These are phyloP conservation scores for Nothobranchius furzeri DNA, from an alignment of 2,113 vertebrate species.

Conservation along the genomic window DNA sequence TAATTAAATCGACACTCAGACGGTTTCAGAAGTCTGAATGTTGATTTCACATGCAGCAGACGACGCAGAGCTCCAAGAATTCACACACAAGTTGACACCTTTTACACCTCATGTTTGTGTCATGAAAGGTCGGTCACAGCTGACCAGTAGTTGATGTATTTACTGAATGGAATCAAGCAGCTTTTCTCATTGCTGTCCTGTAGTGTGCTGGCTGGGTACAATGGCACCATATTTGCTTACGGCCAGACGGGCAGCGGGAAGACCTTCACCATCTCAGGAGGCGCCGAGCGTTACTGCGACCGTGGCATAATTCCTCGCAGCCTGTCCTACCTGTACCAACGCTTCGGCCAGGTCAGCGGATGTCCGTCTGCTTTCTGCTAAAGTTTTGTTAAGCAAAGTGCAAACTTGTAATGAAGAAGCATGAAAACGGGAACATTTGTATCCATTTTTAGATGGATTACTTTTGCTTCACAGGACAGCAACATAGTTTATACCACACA, in stretches of 20 bases:
- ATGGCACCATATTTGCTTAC: slow-evolving; percentile 96
- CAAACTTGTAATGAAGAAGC: not conserved
- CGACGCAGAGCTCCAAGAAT: slow-evolving; percentile 1
- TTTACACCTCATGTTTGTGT: not conserved
- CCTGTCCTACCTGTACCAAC: slow-evolving; percentile 88
- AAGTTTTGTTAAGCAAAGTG: not conserved
- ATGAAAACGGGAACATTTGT: not conserved
- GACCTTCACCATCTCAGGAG: slow-evolving; percentile 96
- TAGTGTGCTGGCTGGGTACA: slow-evolving; percentile 91
- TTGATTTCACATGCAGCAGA: slow-evolving; percentile 25
- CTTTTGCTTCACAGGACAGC: slow-evolving; percentile 80
- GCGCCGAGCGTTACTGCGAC: slow-evolving; percentile 88
- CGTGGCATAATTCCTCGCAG: slow-evolving; percentile 94
- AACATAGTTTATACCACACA: slow-evolving; percentile 87
- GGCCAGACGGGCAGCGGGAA: slow-evolving; percentile 98
- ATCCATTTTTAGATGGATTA: slow-evolving; percentile 6
- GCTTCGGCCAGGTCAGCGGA: slow-evolving; percentile 76
- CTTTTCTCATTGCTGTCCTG: not conserved
- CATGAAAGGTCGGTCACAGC: too few relatives aligned
- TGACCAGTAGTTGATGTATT: too few relatives aligned
- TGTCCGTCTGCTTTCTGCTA: not conserved
- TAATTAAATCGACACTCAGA: slow-evolving; percentile 22
- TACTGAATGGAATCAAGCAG: too few relatives aligned
- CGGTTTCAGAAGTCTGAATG: slow-evolving; percentile 19
- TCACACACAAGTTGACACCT: not conserved